Conservation (phyloP, 1,140 invertebrate species). For the Hypsibius dujardini region DNA sequence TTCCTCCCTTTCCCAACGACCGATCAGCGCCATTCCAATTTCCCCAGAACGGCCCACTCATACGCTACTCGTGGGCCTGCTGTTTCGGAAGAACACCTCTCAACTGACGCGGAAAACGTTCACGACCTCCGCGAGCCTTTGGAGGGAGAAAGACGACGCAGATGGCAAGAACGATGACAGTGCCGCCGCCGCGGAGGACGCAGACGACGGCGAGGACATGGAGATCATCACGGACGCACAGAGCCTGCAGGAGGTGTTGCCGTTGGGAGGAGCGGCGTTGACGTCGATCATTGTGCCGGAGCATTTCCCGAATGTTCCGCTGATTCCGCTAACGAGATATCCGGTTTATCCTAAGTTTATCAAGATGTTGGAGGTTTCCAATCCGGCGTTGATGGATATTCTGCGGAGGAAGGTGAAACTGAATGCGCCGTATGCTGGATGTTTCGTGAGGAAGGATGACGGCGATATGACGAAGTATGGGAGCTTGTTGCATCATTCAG, state of each 20-base stretch:
- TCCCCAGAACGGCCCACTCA: too few species aligned
- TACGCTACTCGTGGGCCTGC: too few species aligned
- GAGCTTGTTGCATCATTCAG: too few species aligned
- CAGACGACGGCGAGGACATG: not conserved
- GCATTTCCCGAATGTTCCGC: slow-evolving; percentile 80
- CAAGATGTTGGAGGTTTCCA: slow-evolving; percentile 81
- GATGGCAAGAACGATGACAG: not conserved
- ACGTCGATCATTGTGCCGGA: slow-evolving; percentile 75
- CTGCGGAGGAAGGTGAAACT: slow-evolving; percentile 80
- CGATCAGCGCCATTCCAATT: too few species aligned
- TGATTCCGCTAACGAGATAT: slow-evolving; percentile 79
- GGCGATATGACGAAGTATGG: slow-evolving; percentile 41
- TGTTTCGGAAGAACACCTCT: too few species aligned
- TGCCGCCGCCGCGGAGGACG: not conserved
- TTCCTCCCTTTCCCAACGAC: too few species aligned
- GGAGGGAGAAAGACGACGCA: not conserved
- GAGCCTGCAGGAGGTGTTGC: not conserved
- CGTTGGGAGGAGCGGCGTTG: slow-evolving; percentile 23
- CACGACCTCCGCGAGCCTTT: not conserved
- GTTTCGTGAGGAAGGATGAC: slow-evolving; percentile 83
- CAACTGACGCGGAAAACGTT: too few species aligned
- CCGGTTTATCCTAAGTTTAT: slow-evolving; percentile 96
- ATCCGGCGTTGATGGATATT: slow-evolving; percentile 70
- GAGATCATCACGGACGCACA: too few species aligned
- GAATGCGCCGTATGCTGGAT: slow-evolving; percentile 89